Evolutionary conservation across 64 coral and sea anemone species (phyloP), one percentile per base, ranked within the genome.

Genomic region (Acropora tenuis): DNA sequence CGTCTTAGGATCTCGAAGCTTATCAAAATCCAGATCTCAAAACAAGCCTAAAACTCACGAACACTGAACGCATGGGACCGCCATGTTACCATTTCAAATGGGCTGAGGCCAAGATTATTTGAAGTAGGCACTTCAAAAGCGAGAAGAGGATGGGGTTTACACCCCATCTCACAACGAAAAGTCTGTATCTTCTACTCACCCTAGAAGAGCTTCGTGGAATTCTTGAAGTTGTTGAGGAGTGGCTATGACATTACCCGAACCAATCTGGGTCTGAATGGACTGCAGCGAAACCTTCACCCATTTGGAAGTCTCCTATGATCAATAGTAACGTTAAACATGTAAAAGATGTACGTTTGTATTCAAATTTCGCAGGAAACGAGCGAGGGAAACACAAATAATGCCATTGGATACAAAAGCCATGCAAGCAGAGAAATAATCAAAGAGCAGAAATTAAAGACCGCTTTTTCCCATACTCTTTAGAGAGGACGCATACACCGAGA

Each of bases 181-280:
- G 52, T 5, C 52, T 5, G 52, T 10, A 55, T 10, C 52, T 55
- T 55, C 5, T 82, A 93, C 94, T 94, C 78, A 99, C 97, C 80
- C 69, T 76, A 92, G 74, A 2, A 99, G 58, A 9, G 88, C 75
- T 8, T 99, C 88, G 57, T 99, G 97, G 76, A 99, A 99, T 74
- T 99, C 88, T 44, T 94, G 91, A 11, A 99, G 78, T 74, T 99
- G 97, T 2, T 86, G 75, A n/a, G 88, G 94, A 12, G 97, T 99
- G 11, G 94, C 97, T 94, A 99, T 94, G 4, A 91, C 50, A 80
- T 82, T 87, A 6, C 97, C 97, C 2, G 94, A 91, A 8, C 93
- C 91, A 57, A 89, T 88, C 71, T 92, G 94, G 2, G 94, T 99
- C 10, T 92, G 97, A 60, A 98, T 44, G 9, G 83, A 72, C 40